Evolutionary conservation across 2,888 invertebrate species (phyloP), one percentile per base, ranked within the genome.

Genomic region (Ophraella communa): DNA sequence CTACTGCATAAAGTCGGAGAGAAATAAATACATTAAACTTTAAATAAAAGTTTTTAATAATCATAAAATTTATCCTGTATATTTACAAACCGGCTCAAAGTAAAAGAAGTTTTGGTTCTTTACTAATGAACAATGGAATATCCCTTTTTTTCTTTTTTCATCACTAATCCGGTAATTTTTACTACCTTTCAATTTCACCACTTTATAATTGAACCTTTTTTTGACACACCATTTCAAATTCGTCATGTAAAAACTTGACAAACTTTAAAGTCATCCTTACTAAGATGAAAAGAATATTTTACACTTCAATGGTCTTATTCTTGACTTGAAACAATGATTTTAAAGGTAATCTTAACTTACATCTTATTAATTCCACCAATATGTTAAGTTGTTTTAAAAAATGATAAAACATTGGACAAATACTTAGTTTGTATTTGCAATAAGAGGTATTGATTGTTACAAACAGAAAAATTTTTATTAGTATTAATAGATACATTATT

Each of bases 271-370:
- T 49, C 65, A 61, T 61, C 57, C 14, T 30, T 30, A 30, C 27
- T 53, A 45, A 45, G 55, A 65, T 65, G 65, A 57, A 61, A 57
- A 65, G 65, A 65, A 65, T 61, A 65, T 65, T 65, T 65, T 61
- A 65, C 65, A 65, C 55, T 51, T 42, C 49, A 42, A 33, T 56
- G 62, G 11, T n/a, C 20, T 30, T 24, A 49, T 27, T 51, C 23
- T 17, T 17, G 7, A 14, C 27, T 51, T 51, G 27, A 27, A 51
- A 51, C 49, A 51, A 51, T 24, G 49, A 51, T 17, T 27, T 17
- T 51, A 27, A 20, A 20, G 8, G 21, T 45, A 4, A 11, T 20
- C 11, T 45, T 44, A 4, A 44, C 20, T 44, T 2, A 3, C 11
- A 45, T 11, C 45, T n/a, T 18, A 21, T 21, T 21, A 3, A 45